Percentiles rank a stretch among this genome's conserved stretches.
These are phyloP conservation scores for Coryphaenoides rupestris DNA, from an alignment of 2,113 vertebrate genomes.

Conservation along the genomic window DNA sequence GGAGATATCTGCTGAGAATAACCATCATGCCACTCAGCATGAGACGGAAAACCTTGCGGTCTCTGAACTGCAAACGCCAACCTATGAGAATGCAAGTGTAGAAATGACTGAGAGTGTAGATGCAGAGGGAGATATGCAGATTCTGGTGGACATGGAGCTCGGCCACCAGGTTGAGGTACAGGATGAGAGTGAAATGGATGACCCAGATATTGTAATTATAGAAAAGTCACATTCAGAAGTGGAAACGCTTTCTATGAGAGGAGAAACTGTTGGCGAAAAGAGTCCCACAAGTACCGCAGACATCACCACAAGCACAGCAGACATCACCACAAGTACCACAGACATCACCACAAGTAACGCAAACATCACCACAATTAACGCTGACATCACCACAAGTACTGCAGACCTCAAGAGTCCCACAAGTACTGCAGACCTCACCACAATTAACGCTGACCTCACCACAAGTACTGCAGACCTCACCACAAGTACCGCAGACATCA, in stretches of 20 bases:
- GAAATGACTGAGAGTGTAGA: conserved; percentile 11
- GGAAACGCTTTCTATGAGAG: background rate
- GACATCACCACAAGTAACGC: too few relatives aligned
- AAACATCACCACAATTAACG: background rate
- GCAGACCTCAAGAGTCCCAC: conserved; percentile 28
- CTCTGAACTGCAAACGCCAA: conserved; percentile 4
- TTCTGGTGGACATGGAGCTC: conserved; percentile 65
- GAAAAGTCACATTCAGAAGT: conserved; percentile 33
- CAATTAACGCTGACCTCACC: background rate
- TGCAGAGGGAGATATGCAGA: conserved; percentile 47
- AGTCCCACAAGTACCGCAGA: conserved; percentile 12
- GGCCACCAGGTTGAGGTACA: conserved; percentile 64
- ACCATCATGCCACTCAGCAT: conserved; percentile 28
- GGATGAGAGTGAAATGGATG: conserved; percentile 48
- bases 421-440: too few relatives aligned
- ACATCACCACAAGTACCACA: conserved; percentile 9
- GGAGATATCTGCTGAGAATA: conserved; percentile 24
- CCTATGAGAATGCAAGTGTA: background rate
- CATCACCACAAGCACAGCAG: conserved; percentile 15
- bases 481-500: conserved; percentile 23
- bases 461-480: conserved; percentile 10
- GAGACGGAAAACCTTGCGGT: conserved; percentile 22
- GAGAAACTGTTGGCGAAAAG: background rate
- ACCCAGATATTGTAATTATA: conserved; percentile 44
- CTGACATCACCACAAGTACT: conserved; percentile 6